phyloP scores from a whole-genome alignment of 2,888 invertebrate species.

The Drosophila mulleri region DNA sequence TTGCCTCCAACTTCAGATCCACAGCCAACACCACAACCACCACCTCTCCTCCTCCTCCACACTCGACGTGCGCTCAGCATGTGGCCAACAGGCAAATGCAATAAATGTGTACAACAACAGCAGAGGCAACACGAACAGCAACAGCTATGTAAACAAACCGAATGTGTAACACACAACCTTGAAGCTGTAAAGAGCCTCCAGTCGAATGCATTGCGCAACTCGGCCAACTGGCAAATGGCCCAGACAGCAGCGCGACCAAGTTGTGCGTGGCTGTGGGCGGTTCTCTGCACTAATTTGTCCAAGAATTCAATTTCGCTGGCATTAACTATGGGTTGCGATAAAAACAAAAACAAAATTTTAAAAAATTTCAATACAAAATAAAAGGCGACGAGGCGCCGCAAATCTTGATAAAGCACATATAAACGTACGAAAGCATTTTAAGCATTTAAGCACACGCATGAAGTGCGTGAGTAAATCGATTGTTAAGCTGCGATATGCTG shows the following conservation, averaged over 20 bases:
- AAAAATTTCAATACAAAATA: no score
- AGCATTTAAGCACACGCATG: constrained; percentile 3
- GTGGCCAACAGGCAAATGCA: constrained; percentile 51
- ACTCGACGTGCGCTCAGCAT: constrained; percentile 33
- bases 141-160: constrained; percentile 44
- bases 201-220: constrained; percentile 53
- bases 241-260: constrained; percentile 27
- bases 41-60: not conserved
- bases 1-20: constrained; percentile 17
- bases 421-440: constrained; percentile 9
- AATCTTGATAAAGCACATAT: constrained; percentile 21
- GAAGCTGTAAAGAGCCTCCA: constrained; percentile 45
- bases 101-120: constrained; percentile 32
- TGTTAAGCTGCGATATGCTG: constrained; percentile 2
- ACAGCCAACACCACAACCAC: constrained; percentile 3
- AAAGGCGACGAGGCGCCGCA: constrained; percentile 21
- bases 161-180: constrained; percentile 62
- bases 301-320: constrained; percentile 29
- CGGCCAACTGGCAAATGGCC: constrained; percentile 52
- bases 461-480: constrained; percentile 14
- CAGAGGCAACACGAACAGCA: constrained; percentile 13
- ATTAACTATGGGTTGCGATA: constrained; percentile 12
- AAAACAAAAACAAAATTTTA: not conserved
- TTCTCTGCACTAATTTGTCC: constrained; percentile 33
- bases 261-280: constrained; percentile 20